phyloP scores from a whole-genome alignment of 2,888 invertebrate species.

The Leptura quadrifasciata region DNA sequence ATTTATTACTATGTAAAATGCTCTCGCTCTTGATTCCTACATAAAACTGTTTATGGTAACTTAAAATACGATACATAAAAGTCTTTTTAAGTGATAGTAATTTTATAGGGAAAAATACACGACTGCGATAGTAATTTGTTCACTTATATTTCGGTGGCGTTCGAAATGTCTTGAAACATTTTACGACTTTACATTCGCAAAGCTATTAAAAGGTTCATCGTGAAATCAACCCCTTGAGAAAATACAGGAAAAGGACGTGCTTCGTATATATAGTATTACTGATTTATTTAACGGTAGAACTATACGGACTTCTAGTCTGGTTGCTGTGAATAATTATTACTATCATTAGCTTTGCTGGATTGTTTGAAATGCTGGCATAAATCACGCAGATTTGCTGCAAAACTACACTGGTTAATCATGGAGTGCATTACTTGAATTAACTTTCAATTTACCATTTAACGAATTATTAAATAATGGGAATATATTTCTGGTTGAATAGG shows the following conservation, averaged over 20 bases:
- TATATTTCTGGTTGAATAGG: not conserved
- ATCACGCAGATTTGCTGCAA: constrained; percentile 28
- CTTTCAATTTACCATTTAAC: constrained; percentile 21
- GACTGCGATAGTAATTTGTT: constrained; percentile 16
- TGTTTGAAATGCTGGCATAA: constrained; percentile 26
- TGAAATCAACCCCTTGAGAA: constrained; percentile 65
- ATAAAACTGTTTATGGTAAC: constrained; percentile 17
- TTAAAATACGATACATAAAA: constrained; percentile 20
- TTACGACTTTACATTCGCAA: constrained; percentile 64
- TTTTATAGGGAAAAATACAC: constrained; percentile 20
- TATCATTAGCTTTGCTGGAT: constrained; percentile 22
- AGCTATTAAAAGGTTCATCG: constrained; percentile 67
- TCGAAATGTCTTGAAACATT: constrained; percentile 60
- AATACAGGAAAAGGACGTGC: constrained; percentile 65
- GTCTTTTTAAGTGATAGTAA: constrained; percentile 12
- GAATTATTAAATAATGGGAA: constrained; percentile 6
- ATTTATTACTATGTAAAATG: constrained; percentile 2
- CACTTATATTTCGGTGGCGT: constrained; percentile 37
- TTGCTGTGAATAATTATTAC: constrained; percentile 32
- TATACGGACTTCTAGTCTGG: constrained; percentile 20
- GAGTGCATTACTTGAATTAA: constrained; percentile 25
- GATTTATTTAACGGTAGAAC: constrained; percentile 49
- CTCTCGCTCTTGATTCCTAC: not conserved
- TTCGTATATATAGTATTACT: constrained; percentile 59
- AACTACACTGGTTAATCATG: not conserved